Evolutionary conservation across 1,140 invertebrate species (phyloP).

Genomic region (Drosophila sulfurigaster): DNA sequence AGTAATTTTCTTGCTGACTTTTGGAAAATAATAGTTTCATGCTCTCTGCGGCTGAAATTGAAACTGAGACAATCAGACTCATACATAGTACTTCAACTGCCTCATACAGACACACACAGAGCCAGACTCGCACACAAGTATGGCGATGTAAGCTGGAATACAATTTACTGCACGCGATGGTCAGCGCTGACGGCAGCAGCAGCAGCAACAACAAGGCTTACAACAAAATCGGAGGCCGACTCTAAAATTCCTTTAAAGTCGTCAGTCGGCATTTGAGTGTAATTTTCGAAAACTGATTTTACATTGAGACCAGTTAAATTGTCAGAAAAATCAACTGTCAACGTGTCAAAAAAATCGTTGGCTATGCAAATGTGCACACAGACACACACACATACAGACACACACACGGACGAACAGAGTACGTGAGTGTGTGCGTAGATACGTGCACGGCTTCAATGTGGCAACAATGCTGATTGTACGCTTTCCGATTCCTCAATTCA

Average conservation of each 20-base stretch:
- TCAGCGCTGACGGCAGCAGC: slow-evolving; percentile 50
- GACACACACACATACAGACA: slow-evolving; percentile 20
- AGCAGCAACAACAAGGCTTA: background rate
- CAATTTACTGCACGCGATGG: slow-evolving; percentile 82
- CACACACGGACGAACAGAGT: background rate
- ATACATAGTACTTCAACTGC: background rate
- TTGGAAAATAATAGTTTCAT: slow-evolving; percentile 65
- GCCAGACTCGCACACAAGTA: slow-evolving; percentile 13
- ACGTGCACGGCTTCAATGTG: slow-evolving; percentile 43
- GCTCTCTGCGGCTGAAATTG: slow-evolving; percentile 18
- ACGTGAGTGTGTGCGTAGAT: slow-evolving; percentile 29
- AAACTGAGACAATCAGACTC: slow-evolving; percentile 33
- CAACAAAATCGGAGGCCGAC: slow-evolving; percentile 41
- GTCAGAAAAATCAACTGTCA: slow-evolving; percentile 85
- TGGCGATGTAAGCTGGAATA: slow-evolving; percentile 17
- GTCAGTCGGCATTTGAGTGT: slow-evolving; percentile 74
- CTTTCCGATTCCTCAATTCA: slow-evolving; percentile 57
- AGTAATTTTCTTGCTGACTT: slow-evolving; percentile 77
- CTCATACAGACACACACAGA: slow-evolving; percentile 7
- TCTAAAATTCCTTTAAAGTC: slow-evolving; percentile 79
- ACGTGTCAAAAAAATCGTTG: slow-evolving; percentile 85
- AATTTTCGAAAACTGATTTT: slow-evolving; percentile 84
- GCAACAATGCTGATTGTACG: slow-evolving; percentile 54
- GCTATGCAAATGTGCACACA: slow-evolving; percentile 75
- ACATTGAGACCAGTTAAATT: slow-evolving; percentile 85